A percentile compares a stretch with the other conserved stretches of the same genome.
These are phyloP conservation scores for Hemiscyllium ocellatum DNA, from an alignment of 2,113 vertebrate species.

Conservation along the genomic window DNA sequence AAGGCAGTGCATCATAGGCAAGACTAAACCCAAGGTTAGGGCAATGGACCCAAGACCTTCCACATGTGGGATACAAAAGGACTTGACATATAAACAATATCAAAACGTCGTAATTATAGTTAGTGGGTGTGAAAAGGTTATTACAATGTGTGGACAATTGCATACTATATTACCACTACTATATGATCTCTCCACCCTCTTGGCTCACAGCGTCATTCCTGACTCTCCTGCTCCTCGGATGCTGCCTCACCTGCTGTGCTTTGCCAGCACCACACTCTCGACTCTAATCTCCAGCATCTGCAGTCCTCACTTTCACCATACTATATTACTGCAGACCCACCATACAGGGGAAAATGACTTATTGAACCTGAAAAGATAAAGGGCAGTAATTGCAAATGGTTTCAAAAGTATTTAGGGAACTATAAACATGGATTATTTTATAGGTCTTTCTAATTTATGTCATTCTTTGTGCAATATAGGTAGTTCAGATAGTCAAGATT, in stretches of 20 bases:
- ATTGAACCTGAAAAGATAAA: not conserved
- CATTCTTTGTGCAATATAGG: not conserved
- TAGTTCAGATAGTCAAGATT: not conserved
- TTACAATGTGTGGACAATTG: not conserved
- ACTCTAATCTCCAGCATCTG: too few species aligned
- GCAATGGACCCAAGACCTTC: not conserved
- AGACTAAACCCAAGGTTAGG: not conserved
- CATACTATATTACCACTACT: too few species aligned
- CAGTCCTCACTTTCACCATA: too few species aligned
- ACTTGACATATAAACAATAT: not conserved
- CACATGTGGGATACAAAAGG: not conserved
- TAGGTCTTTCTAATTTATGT: not conserved
- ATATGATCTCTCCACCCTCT: too few species aligned
- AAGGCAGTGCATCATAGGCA: not conserved
- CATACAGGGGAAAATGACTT: not conserved
- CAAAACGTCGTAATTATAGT: not conserved
- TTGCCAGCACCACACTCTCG: too few species aligned
- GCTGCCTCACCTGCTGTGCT: too few species aligned
- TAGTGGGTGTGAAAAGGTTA: not conserved
- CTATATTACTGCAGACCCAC: not conserved
- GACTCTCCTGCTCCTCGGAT: too few species aligned
- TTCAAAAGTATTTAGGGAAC: not conserved
- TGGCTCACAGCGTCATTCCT: too few species aligned
- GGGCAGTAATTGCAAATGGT: conserved; percentile 6
- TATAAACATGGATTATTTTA: not conserved